A percentile compares a stretch with the other conserved stretches of the same genome.
Conservation (phyloP, 2,888 invertebrate genomes). For the Callyntrura sp. region DNA sequence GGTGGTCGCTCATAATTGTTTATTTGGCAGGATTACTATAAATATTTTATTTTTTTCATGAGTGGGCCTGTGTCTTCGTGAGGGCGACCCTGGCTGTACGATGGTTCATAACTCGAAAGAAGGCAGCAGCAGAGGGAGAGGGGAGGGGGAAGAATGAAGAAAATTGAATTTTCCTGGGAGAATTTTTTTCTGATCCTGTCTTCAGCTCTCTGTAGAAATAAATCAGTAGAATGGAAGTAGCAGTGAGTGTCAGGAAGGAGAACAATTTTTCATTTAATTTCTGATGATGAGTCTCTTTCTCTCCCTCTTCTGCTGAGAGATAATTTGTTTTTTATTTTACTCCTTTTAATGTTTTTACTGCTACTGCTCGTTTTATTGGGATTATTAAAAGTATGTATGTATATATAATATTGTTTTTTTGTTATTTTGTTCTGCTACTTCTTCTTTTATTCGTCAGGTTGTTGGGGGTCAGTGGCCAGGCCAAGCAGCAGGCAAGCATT, state of each 20-base stretch:
- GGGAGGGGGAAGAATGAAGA: background rate
- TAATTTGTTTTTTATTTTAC: constrained; percentile 36
- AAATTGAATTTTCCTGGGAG: constrained; percentile 12
- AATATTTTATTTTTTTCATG: constrained; percentile 7
- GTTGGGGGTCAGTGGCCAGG: constrained; percentile 78
- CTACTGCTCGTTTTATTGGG: constrained; percentile 21
- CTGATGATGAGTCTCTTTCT: background rate
- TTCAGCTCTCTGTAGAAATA: no score
- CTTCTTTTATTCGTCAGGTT: constrained; percentile 72
- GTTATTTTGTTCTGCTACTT: background rate
- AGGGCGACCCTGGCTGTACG: background rate
- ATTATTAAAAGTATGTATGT: background rate
- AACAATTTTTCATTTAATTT: background rate
- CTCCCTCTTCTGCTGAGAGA: background rate
- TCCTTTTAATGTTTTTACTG: background rate
- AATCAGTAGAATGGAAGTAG: background rate
- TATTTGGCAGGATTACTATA: background rate
- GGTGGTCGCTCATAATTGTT: constrained; percentile 35
- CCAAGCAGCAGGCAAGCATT: constrained; percentile 63
- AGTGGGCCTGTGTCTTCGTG: background rate
- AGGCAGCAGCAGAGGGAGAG: background rate
- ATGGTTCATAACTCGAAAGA: background rate
- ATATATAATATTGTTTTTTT: background rate
- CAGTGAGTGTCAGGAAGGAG: background rate
- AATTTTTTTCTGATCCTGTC: background rate